Conservation (phyloP, 30 jellyfish, hydroid and myxozoan genomes). For the Turritopsis dohrnii region DNA sequence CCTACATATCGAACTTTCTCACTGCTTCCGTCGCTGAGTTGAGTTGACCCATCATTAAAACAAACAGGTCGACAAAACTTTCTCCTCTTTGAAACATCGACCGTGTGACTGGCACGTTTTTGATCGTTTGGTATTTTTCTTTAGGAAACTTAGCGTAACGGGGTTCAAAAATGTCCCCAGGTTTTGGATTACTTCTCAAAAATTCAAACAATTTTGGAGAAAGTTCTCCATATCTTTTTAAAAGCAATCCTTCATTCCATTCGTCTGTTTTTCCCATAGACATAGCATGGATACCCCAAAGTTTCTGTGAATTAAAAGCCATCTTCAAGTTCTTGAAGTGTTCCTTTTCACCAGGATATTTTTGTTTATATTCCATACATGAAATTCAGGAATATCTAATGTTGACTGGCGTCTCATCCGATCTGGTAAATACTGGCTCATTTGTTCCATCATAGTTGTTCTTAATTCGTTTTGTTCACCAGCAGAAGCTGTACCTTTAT, state of each 20-base stretch:
- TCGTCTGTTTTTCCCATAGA: background rate
- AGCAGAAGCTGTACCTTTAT: no score
- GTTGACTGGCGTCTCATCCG: background rate
- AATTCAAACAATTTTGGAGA: background rate
- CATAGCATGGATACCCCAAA: background rate
- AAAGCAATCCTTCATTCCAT: background rate
- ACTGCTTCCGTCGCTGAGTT: no score
- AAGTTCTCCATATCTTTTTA: background rate
- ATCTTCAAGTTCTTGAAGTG: background rate
- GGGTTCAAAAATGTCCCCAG: background rate
- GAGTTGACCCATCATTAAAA: background rate
- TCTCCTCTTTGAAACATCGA: background rate
- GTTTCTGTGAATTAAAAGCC: background rate
- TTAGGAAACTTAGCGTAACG: background rate
- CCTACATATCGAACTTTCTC: background rate
- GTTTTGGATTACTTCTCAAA: background rate
- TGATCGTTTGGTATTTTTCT: background rate
- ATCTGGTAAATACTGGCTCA: background rate
- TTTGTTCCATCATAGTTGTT: background rate
- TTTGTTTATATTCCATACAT: background rate
- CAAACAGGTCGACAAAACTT: slow-evolving; percentile 16
- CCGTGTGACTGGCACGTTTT: background rate
- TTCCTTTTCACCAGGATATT: background rate
- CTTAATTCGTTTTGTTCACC: background rate
- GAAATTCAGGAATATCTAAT: background rate